A percentile compares a stretch with the other conserved stretches of the same genome.
Conservation (phyloP, 1,140 invertebrate genomes). For the Drosophila pseudoobscura region DNA sequence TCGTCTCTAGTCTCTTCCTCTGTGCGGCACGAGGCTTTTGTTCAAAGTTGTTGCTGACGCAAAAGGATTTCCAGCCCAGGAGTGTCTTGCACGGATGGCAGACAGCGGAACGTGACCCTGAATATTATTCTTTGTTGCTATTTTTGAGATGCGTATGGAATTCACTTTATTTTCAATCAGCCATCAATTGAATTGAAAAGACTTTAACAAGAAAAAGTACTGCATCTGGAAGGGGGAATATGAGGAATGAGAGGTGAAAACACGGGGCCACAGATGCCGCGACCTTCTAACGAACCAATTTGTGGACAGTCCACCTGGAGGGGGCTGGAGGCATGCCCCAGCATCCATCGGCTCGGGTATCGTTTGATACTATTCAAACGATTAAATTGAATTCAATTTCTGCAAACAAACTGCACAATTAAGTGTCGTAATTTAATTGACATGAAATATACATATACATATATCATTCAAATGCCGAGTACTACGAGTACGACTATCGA, state of each 20-base stretch:
- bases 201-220: slow-evolving; percentile 39
- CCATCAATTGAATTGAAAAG: slow-evolving; percentile 54
- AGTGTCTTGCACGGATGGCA: not conserved
- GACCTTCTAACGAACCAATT: slow-evolving; percentile 52
- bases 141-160: slow-evolving; percentile 10
- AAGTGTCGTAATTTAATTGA: too few species aligned
- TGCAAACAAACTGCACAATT: too few species aligned
- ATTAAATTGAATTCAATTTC: too few species aligned
- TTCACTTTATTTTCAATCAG: slow-evolving; percentile 57
- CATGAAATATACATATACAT: too few species aligned
- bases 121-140: slow-evolving; percentile 26
- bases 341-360: slow-evolving; percentile 10
- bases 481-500: too few species aligned
- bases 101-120: slow-evolving; percentile 60
- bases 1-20: too few species aligned
- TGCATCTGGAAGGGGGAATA: slow-evolving; percentile 1
- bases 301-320: slow-evolving; percentile 1
- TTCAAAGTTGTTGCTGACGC: slow-evolving; percentile 28
- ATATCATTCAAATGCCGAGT: too few species aligned
- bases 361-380: too few species aligned
- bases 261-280: slow-evolving; percentile 26
- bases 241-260: slow-evolving; percentile 30
- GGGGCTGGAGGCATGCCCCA: slow-evolving; percentile 5
- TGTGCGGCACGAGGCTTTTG: too few species aligned
- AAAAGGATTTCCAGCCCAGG: slow-evolving; percentile 17